phyloP scores from a whole-genome alignment of 2,797 vertebrate genomes.

The Cossypha heuglini region DNA sequence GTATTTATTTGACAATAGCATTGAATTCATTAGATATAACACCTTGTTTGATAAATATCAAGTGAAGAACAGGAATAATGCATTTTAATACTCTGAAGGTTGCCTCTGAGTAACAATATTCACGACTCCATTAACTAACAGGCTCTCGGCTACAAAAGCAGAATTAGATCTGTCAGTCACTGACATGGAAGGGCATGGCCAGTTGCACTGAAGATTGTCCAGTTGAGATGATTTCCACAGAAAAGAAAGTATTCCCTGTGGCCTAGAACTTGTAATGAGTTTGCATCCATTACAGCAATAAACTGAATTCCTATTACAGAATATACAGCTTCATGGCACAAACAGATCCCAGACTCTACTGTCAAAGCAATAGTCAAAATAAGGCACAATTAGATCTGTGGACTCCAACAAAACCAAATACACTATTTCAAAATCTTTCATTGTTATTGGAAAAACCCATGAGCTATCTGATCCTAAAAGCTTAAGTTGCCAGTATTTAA shows the following conservation, averaged over 20 bases:
- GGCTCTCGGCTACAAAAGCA: conserved; percentile 17
- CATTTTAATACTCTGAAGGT: not conserved
- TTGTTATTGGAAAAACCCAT: not conserved
- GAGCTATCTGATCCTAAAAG: not conserved
- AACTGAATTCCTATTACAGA: not conserved
- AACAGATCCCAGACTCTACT: not conserved
- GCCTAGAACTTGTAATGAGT: conserved; percentile 25
- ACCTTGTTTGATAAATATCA: conserved; percentile 50
- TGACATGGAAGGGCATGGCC: not conserved
- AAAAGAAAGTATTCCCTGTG: conserved; percentile 1
- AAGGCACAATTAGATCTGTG: not conserved
- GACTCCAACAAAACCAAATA: not conserved
- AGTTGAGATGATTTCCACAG: conserved; percentile 1
- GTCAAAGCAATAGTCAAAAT: not conserved
- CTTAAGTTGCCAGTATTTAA: not conserved
- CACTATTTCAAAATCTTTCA: not conserved
- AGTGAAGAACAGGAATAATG: conserved; percentile 24
- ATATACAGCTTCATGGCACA: not conserved
- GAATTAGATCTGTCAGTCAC: conserved; percentile 49
- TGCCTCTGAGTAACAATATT: conserved; percentile 36
- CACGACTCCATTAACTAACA: conserved; percentile 40
- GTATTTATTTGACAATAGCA: conserved; percentile 39
- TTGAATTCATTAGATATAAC: conserved; percentile 18
- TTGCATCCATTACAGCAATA: conserved; percentile 13
- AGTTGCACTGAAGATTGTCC: conserved; percentile 39